A percentile compares a stretch with the other conserved stretches of the same genome.
These are phyloP conservation scores for Cygnus olor DNA, from an alignment of 2,797 vertebrate genomes.

Conservation along the genomic window DNA sequence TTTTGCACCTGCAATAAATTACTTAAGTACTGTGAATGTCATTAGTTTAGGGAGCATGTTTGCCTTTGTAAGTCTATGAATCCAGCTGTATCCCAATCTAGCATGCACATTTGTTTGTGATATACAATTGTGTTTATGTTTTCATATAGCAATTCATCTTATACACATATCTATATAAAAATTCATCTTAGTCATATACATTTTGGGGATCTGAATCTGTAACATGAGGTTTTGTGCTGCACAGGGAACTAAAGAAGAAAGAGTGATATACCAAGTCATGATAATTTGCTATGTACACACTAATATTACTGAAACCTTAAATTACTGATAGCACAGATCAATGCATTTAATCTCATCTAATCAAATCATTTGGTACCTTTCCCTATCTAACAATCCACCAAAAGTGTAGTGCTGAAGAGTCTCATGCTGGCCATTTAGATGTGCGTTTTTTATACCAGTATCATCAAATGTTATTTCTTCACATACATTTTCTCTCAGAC, in stretches of 20 bases:
- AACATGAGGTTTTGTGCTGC: background rate
- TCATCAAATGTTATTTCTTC: background rate
- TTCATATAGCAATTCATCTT: background rate
- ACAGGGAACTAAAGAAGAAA: background rate
- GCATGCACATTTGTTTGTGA: background rate
- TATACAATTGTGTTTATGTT: background rate
- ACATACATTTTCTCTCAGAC: background rate
- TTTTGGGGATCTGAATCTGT: background rate
- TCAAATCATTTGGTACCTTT: background rate
- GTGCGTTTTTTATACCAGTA: background rate
- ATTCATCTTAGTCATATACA: background rate
- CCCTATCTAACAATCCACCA: background rate
- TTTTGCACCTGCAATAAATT: background rate
- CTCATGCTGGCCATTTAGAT: background rate
- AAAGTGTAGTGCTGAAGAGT: background rate
- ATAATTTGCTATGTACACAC: background rate
- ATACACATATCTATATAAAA: background rate
- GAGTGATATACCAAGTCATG: background rate
- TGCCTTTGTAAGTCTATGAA: background rate
- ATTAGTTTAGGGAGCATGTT: background rate
- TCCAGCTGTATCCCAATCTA: background rate
- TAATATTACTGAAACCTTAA: background rate
- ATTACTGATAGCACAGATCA: background rate
- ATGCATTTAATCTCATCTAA: background rate
- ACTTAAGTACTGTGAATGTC: background rate